Percentiles rank a stretch among this genome's conserved stretches.
Conservation (phyloP, 2,797 vertebrate species). For the Eulemur rubriventer region DNA sequence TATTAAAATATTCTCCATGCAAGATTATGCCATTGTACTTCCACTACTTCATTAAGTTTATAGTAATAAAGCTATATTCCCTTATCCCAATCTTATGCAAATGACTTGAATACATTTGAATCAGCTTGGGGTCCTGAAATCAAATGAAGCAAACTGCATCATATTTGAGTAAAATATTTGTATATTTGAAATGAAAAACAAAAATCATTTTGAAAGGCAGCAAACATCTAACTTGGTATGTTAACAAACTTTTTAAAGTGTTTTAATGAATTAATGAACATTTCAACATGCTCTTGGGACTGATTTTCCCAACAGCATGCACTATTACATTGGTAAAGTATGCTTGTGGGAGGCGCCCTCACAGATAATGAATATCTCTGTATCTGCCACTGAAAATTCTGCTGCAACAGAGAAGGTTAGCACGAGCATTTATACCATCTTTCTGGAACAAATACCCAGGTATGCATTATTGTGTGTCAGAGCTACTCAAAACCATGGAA, state of each 20-base stretch:
- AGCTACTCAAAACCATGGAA: background rate
- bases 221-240: background rate
- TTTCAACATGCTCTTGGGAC: background rate
- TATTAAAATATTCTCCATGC: background rate
- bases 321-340: background rate
- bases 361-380: background rate
- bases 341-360: background rate
- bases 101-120: background rate
- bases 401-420: background rate
- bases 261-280: constrained; percentile 6
- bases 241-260: background rate
- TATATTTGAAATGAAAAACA: background rate
- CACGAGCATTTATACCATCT: background rate
- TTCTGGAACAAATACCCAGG: background rate
- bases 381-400: background rate
- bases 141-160: background rate
- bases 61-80: background rate
- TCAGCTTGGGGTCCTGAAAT: background rate
- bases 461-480: background rate
- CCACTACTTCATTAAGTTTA: background rate
- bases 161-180: constrained; percentile 1
- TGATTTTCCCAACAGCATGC: background rate
- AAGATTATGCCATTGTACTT: background rate
- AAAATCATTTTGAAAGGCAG: background rate
- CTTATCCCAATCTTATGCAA: background rate